Evolutionary conservation across 2,888 invertebrate species (phyloP).

Genomic region (Parapristionchus giblindavisi): DNA sequence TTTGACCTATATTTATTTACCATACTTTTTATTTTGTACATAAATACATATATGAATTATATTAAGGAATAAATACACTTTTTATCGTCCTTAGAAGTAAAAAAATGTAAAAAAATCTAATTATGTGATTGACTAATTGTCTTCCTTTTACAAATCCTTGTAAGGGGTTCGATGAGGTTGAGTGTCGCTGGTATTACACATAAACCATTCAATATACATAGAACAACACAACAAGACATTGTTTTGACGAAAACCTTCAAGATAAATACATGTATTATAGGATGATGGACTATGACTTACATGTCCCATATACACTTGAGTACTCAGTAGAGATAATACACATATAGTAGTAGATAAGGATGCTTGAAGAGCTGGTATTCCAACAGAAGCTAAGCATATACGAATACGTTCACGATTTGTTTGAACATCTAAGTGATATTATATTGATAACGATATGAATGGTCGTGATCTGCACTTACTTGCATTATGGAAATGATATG

Average conservation of each 20-base stretch:
- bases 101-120: not conserved
- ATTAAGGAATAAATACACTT: not conserved
- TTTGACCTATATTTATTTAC: too few relatives aligned
- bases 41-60: not conserved
- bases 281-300: constrained; percentile 37
- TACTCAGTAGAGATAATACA: constrained; percentile 44
- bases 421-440: not conserved
- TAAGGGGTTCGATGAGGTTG: constrained; percentile 32
- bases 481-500: constrained; percentile 64
- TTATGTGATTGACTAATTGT: not conserved
- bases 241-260: constrained; percentile 60
- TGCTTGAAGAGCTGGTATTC: constrained; percentile 58
- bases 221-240: constrained; percentile 56
- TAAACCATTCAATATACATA: constrained; percentile 56
- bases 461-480: constrained; percentile 36
- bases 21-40: not conserved
- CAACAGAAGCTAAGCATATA: constrained; percentile 54
- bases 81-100: not conserved
- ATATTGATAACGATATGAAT: constrained; percentile 20
- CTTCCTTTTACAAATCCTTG: not conserved
- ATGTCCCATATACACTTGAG: constrained; percentile 48
- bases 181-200: constrained; percentile 52
- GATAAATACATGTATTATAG: not conserved
- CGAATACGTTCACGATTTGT: constrained; percentile 40
- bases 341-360: constrained; percentile 52